Base-by-base conservation (phyloP, 2,888 invertebrate genomes). In the Cerastis leucographa region DNA sequence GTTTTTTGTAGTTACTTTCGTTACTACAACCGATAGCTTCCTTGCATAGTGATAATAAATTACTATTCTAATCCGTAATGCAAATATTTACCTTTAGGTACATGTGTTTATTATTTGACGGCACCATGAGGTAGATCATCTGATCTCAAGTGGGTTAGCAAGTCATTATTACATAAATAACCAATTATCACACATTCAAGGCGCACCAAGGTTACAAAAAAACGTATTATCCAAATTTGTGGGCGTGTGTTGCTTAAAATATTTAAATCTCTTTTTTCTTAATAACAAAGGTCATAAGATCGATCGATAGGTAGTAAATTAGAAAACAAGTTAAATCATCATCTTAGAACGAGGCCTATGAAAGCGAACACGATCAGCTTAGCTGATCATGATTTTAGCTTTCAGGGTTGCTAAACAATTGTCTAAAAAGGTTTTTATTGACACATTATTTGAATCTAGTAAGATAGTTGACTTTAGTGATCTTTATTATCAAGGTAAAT, bases 121-220 rank as follows among this genome's bases (percentile, higher is more conserved):
- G 56, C 14, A 29, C 25, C 14, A 17, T 56, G 8, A 25, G 17
- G 25, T 59, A 59, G 54, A 17, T 7, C 6, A 25, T 17, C 1
- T 0, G 14, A 29, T 59, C 59, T 59, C 29, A 40, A 40, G 74
- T 54, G 44, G 75, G 44, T 74, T 25, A 62, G 42, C 7, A 51
- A 62, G 40, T 44, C 61, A 62, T 54, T 62, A 62, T 78, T 78
- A n/a, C 25, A 46, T 44, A 54, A n/a, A 7, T 59, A 29, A 17
- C 29, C 42, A 29, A 29, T 29, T 2, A 62, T 19, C 25, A 42
- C 19, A 7, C 9, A 62, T 54, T 61, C 40, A 62, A 62, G 79
- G 77, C 14, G 56, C 7, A 29, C 8, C 59, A 29, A 59, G 56
- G 25, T 59, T 59, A 59, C 7, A 17, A 59, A 59, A 14, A 65